Conservation (phyloP, 2,797 vertebrate species). For the Synaphobranchus kaupii region DNA sequence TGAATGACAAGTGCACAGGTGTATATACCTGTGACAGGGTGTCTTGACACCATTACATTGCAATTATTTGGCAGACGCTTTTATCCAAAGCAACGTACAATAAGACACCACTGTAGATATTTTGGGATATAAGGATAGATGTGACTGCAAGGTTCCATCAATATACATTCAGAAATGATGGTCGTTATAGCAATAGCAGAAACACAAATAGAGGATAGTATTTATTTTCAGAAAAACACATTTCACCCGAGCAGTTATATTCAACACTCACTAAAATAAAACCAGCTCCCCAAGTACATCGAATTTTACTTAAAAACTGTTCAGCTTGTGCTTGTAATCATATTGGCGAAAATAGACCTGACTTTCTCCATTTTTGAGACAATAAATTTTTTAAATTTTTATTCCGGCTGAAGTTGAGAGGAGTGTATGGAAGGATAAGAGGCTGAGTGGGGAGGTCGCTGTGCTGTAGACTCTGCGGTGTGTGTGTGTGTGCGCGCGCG, state of each 20-base stretch:
- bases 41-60: no score
- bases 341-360: no score
- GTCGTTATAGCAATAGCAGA: conserved; percentile 27
- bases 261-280: no score
- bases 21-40: no score
- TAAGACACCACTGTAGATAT: no score
- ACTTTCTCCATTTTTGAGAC: no score
- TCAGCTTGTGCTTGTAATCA: neutral
- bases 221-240: conserved; percentile 26
- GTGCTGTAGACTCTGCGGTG: no score
- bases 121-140: conserved; percentile 13
- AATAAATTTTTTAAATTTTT: no score
- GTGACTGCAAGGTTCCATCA: neutral
- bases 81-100: no score
- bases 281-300: neutral
- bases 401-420: neutral
- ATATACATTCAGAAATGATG: conserved; percentile 5
- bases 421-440: neutral
- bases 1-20: no score
- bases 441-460: neutral
- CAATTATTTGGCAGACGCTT: no score
- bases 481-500: no score
- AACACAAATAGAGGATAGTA: conserved; percentile 6
- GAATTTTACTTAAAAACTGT: neutral
- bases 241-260: neutral